phyloP scores from a whole-genome alignment of 2,113 vertebrate genomes.

The Centropus unirufus region DNA sequence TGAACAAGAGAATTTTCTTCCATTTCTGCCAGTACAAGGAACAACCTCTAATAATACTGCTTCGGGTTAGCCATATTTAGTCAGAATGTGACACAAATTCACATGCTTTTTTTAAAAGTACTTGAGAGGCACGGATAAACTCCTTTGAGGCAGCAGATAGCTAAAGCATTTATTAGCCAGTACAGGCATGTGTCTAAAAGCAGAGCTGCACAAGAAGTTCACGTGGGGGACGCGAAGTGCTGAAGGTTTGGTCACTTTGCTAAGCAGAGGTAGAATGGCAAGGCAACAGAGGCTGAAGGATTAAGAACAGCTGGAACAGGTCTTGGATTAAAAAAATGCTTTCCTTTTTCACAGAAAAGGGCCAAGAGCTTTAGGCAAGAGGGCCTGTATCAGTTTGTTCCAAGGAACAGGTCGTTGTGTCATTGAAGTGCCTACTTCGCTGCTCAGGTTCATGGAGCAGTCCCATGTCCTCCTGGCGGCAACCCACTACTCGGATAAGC shows the following conservation, averaged over 20 bases:
- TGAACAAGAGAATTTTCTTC: conserved; percentile 1
- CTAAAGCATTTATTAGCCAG: background rate
- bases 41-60: background rate
- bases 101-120: background rate
- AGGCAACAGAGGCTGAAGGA: background rate
- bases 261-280: background rate
- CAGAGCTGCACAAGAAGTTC: background rate
- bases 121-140: background rate
- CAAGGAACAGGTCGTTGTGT: background rate
- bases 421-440: background rate
- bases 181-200: background rate
- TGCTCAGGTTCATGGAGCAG: background rate
- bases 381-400: background rate
- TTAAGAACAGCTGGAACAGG: background rate
- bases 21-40: background rate
- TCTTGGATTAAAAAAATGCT: background rate
- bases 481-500: background rate
- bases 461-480: background rate
- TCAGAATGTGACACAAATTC: background rate
- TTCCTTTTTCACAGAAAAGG: background rate
- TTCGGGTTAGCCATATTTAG: background rate
- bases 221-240: rapidly evolving
- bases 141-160: background rate
- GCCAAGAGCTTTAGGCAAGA: background rate
- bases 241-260: background rate